A percentile compares a stretch with the other conserved stretches of the same genome.
Evolutionary conservation across 2,113 vertebrate species (phyloP).

Genomic region (Grallaria varia): DNA sequence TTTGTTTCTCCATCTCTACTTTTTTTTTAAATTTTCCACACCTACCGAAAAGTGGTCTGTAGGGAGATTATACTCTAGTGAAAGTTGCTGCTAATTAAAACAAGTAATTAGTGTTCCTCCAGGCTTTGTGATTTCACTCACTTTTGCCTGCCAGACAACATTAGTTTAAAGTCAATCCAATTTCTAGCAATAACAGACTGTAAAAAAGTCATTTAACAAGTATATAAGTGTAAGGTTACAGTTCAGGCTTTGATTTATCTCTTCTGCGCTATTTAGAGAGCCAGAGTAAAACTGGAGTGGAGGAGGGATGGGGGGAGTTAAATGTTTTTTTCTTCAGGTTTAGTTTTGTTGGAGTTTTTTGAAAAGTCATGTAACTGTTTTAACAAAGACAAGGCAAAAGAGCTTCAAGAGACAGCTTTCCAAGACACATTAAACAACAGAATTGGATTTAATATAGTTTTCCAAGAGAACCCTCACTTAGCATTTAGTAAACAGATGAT

Average conservation of each 20-base stretch:
- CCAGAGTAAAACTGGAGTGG: constrained; percentile 23
- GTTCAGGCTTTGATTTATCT: constrained; percentile 78
- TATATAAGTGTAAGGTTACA: constrained; percentile 80
- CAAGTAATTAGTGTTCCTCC: constrained; percentile 96
- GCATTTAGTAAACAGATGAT: constrained; percentile 69
- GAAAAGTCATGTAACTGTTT: neutral
- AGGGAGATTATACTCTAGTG: constrained; percentile 89
- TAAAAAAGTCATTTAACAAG: constrained; percentile 83
- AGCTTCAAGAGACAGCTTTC: constrained; percentile 24
- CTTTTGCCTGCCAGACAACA: constrained; percentile 82
- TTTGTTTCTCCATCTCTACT: constrained; percentile 82
- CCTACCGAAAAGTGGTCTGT: constrained; percentile 82
- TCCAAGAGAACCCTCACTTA: constrained; percentile 42
- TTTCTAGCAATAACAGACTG: constrained; percentile 81
- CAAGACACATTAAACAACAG: constrained; percentile 52
- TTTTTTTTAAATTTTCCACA: constrained; percentile 48
- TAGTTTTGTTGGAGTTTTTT: neutral
- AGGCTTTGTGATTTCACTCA: constrained; percentile 86
- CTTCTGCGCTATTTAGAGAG: constrained; percentile 66
- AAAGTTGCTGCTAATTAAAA: constrained; percentile 97
- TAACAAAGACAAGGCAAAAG: neutral
- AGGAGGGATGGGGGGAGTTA: neutral
- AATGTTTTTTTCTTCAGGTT: neutral
- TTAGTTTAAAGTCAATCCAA: constrained; percentile 84
- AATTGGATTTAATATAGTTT: constrained; percentile 62